Conservation (phyloP, 2,888 invertebrate species). For the Anodontia alba region DNA sequence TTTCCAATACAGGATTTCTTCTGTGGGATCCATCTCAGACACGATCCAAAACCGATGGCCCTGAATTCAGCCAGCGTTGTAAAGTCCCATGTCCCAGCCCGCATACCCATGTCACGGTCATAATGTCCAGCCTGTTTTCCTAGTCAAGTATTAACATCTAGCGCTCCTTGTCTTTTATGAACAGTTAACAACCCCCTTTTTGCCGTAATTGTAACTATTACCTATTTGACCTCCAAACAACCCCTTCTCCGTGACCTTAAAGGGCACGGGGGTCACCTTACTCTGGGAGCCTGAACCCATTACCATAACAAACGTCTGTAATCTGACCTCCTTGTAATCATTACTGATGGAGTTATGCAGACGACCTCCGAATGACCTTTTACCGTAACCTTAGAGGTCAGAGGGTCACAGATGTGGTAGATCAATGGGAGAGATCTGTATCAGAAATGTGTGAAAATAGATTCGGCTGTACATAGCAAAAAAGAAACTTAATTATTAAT, state of each 20-base stretch:
- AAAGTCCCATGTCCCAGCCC: too few relatives aligned
- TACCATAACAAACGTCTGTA: conserved; percentile 1
- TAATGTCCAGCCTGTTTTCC: too few relatives aligned
- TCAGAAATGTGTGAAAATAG: neutral
- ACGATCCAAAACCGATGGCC: too few relatives aligned
- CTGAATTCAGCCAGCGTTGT: too few relatives aligned
- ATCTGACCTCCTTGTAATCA: neutral
- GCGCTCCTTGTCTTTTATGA: neutral
- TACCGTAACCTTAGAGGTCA: conserved; percentile 6
- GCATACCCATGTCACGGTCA: too few relatives aligned
- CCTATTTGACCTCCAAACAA: neutral
- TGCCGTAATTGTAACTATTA: neutral
- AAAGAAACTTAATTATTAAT: neutral
- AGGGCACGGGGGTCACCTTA: neutral
- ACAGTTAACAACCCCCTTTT: neutral
- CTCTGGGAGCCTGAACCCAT: neutral
- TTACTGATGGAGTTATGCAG: neutral
- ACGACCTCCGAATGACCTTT: neutral
- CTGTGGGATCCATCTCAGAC: too few relatives aligned
- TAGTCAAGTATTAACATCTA: too few relatives aligned
- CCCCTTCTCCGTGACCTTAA: neutral
- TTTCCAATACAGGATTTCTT: too few relatives aligned
- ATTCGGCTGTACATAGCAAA: neutral
- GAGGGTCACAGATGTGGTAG: neutral
- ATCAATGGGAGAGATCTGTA: neutral